Percentiles rank a stretch among this genome's conserved stretches.
These are phyloP conservation scores for Agonopterix arenella DNA, from an alignment of 2,888 invertebrate genomes.

Conservation along the genomic window DNA sequence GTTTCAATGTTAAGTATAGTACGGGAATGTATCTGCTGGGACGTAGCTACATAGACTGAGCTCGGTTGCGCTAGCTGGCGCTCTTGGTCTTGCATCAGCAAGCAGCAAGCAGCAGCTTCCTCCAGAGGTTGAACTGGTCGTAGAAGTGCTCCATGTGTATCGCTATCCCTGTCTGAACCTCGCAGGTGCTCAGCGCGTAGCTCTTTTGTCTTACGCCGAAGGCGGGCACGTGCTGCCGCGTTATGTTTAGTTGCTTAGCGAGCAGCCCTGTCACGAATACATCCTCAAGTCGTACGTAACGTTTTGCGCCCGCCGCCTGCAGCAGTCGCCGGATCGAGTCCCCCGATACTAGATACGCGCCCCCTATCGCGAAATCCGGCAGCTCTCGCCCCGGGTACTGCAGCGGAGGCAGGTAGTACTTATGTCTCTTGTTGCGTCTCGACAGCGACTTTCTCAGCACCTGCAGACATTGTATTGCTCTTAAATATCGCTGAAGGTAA, in stretches of 20 bases:
- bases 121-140: conserved; percentile 94
- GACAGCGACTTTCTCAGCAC: no score
- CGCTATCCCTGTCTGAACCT: conserved; percentile 83
- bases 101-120: conserved; percentile 90
- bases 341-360: conserved; percentile 89
- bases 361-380: conserved; percentile 96
- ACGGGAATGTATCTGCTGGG: no score
- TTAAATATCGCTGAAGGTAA: no score
- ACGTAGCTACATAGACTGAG: no score
- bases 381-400: conserved; percentile 85
- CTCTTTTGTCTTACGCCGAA: no score
- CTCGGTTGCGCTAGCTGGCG: conserved; percentile 14
- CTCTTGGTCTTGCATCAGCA: conserved; percentile 89
- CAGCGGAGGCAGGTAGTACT: conserved; percentile 89
- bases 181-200: no score
- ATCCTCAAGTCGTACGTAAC: conserved; percentile 91
- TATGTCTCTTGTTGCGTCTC: conserved; percentile 61
- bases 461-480: no score
- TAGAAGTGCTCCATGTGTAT: conserved; percentile 93
- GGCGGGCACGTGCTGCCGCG: conserved; percentile 81
- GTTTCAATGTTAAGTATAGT: no score
- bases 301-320: conserved; percentile 78
- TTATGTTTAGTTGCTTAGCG: conserved; percentile 83
- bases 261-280: conserved; percentile 94
- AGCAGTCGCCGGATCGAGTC: conserved; percentile 85